These are phyloP conservation scores for Diadegma fenestrale DNA, from an alignment of 2,888 invertebrate species.

Conservation along the genomic window DNA sequence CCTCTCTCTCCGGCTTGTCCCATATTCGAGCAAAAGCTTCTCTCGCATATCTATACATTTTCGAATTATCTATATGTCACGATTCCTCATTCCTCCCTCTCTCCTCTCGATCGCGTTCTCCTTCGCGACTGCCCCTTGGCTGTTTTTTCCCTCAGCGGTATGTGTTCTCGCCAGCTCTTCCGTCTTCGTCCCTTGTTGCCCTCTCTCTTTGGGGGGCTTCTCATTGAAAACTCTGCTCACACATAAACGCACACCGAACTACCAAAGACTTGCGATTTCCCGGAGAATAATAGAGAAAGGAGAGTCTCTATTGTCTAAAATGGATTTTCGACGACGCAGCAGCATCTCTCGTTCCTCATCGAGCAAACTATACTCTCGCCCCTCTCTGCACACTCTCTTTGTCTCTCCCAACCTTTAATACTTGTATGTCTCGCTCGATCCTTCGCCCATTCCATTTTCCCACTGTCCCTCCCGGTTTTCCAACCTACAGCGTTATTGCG, in stretches of 20 bases:
- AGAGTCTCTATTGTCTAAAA: constrained; percentile 71
- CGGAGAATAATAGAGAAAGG: constrained; percentile 61
- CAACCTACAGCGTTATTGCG: constrained; percentile 2
- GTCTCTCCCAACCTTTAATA: constrained; percentile 1
- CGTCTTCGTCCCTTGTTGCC: constrained; percentile 46
- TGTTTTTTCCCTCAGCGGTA: constrained; percentile 41
- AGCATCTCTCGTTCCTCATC: constrained; percentile 42
- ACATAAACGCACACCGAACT: background rate
- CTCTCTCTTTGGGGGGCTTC: constrained; percentile 47
- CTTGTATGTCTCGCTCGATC: background rate
- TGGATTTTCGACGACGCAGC: constrained; percentile 58
- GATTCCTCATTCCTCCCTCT: constrained; percentile 51
- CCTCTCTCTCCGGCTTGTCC: constrained; percentile 58
- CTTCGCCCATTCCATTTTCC: background rate
- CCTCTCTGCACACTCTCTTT: background rate
- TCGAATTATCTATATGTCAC: constrained; percentile 26
- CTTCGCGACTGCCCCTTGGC: constrained; percentile 42
- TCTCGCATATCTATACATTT: constrained; percentile 27
- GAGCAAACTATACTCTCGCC: constrained; percentile 4
- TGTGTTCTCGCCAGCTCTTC: constrained; percentile 27
- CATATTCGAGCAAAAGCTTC: constrained; percentile 16
- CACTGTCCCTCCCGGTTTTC: background rate
- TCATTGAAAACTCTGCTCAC: constrained; percentile 52
- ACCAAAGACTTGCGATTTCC: constrained; percentile 27
- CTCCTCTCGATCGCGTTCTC: constrained; percentile 47